Evolutionary conservation across 2,797 vertebrate genomes (phyloP).

Genomic region (Craterocephalus amniculus): DNA sequence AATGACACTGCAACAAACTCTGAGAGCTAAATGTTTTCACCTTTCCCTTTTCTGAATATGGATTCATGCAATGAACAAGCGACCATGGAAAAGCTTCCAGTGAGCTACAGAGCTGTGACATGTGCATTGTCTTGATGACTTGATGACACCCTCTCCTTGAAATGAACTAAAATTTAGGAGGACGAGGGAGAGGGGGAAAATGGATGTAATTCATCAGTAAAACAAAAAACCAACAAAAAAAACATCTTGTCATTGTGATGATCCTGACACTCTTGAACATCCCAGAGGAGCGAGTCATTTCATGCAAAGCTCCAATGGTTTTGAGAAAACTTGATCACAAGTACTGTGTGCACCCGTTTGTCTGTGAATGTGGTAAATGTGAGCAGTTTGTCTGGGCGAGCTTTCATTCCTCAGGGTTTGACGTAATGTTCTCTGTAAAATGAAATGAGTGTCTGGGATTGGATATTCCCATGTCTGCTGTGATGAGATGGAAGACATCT

Average conservation of each 20-base stretch:
- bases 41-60: constrained; percentile 30
- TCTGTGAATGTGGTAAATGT: constrained; percentile 12
- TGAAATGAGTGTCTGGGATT: constrained; percentile 42
- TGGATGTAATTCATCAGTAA: constrained; percentile 19
- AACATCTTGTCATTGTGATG: constrained; percentile 40
- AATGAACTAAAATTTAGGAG: constrained; percentile 29
- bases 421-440: constrained; percentile 59
- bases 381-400: constrained; percentile 55
- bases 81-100: constrained; percentile 5
- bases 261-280: constrained; percentile 82
- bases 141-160: no score
- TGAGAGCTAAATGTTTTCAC: constrained; percentile 18
- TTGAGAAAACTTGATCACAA: constrained; percentile 74
- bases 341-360: constrained; percentile 37
- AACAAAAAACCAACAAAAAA: constrained; percentile 10
- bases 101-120: not conserved
- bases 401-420: constrained; percentile 82
- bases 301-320: constrained; percentile 50
- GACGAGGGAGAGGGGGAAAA: not conserved
- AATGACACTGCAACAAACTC: constrained; percentile 7
- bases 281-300: constrained; percentile 54
- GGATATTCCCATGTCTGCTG: constrained; percentile 36
- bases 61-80: constrained; percentile 20
- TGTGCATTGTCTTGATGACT: not conserved
- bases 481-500: constrained; percentile 36